Evolutionary conservation across 2,113 vertebrate species (phyloP), one percentile per base, ranked within the genome.

Genomic region (Rhynchomys soricoides): DNA sequence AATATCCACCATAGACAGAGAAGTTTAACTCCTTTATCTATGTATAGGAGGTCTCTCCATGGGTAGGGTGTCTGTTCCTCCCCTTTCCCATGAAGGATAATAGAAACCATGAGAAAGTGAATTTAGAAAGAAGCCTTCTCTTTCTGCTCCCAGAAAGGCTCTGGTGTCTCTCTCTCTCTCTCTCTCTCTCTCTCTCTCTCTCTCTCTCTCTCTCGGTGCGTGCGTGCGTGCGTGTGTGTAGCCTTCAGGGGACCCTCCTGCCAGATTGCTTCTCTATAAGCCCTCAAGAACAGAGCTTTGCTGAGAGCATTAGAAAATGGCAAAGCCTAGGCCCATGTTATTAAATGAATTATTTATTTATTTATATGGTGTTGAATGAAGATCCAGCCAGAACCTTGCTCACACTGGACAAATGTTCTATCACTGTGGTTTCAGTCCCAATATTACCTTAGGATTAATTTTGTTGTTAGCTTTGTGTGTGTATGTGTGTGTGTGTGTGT

Each of bases 1-100:
- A 5, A 1, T 7, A 19, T 50, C 15, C 0, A 0, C 31, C 0
- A 0, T 0, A 50, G 64, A 22, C 73, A 22, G n/a, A 50, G 15
- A 55, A 21, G 34, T 43, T 29, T 5, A 5, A 55, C n/a, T 10
- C 50, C 48, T 16, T n/a, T 5, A 0, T 43, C 15, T 3, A 4
- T 37, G 37, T 5, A 24, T 4, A 29, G 77, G 59, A 13, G 9
- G 3, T n/a, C 48, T 93, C 77, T 52, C 59, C 26, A 4, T 1
- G 34, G 40, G 7, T 17, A 2, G 68, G 62, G 34, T 40, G 16
- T 17, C 3, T 1, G 1, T 16, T 31, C 34, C 70, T 40, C 9
- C 16, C n/a, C 8, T 6, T 93, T 70, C 81, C 50, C 50, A 86
- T 73, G 89, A 62, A 89, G 40, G 62, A 74, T 68, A 17, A n/a